These are phyloP conservation scores for Sarcophaga bullata DNA, from an alignment of 1,140 invertebrate species.

Conservation along the genomic window DNA sequence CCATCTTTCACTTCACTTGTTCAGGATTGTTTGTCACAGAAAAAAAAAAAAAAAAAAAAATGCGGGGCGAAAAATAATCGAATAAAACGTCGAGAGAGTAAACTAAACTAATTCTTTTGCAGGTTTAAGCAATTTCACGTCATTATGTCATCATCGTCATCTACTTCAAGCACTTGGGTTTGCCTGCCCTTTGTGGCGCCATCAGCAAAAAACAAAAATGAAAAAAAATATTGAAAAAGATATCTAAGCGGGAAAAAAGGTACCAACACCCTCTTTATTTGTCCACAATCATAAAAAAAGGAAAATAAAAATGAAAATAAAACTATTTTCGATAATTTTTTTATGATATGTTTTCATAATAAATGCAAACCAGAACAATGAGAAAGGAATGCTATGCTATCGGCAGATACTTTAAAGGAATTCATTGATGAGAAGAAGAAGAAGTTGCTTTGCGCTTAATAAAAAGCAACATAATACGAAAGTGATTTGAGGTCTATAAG, in stretches of 20 bases:
- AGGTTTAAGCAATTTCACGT: constrained; percentile 36
- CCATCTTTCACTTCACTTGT: constrained; percentile 7
- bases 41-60: too few relatives aligned
- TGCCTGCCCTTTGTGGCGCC: constrained; percentile 35
- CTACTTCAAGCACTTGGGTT: constrained; percentile 13
- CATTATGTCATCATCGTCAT: constrained; percentile 35
- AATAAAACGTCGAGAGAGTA: neutral
- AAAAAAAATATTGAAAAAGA: neutral
- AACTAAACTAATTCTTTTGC: constrained; percentile 42
- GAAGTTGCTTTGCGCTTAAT: too few relatives aligned
- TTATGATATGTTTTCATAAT: constrained; percentile 34
- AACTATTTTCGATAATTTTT: constrained; percentile 17
- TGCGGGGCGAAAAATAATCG: too few relatives aligned
- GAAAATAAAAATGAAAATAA: neutral
- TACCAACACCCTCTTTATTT: constrained; percentile 27
- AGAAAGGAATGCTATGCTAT: neutral
- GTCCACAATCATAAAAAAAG: neutral
- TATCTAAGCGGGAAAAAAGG: neutral
- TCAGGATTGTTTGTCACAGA: neutral
- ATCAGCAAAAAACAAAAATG: neutral
- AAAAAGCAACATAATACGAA: too few relatives aligned
- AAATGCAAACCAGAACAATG: constrained; percentile 2
- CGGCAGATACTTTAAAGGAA: too few relatives aligned
- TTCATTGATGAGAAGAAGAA: too few relatives aligned
- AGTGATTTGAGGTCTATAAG: too few relatives aligned